Evolutionary conservation across 2,113 vertebrate genomes (phyloP).

Genomic region (Vanacampus margaritifer): DNA sequence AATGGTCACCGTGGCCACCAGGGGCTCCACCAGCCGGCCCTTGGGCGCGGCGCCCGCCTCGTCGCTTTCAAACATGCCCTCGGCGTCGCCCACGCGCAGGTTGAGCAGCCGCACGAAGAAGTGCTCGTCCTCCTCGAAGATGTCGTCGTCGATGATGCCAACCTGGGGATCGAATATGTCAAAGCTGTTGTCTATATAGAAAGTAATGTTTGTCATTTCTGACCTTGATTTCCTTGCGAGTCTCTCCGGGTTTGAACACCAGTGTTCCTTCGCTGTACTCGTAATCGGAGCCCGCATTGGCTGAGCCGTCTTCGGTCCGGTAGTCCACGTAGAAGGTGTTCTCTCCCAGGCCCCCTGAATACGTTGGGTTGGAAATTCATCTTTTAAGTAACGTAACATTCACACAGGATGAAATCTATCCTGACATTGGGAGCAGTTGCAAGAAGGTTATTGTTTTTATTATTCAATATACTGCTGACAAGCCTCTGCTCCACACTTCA

Average conservation of each 20-base stretch:
- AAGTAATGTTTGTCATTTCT: slow-evolving; percentile 39
- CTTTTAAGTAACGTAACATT: not conserved
- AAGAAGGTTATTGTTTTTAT: no score
- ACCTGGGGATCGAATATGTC: slow-evolving; percentile 59
- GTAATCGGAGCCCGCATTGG: slow-evolving; percentile 92
- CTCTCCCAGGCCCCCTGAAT: slow-evolving; percentile 74
- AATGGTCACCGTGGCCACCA: slow-evolving; percentile 91
- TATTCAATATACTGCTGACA: not conserved
- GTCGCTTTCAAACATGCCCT: slow-evolving; percentile 93
- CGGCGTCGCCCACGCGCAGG: slow-evolving; percentile 85
- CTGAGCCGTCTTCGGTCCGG: slow-evolving; percentile 91
- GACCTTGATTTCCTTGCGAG: slow-evolving; percentile 73
- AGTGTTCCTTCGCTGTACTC: slow-evolving; percentile 78
- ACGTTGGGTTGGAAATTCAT: not conserved
- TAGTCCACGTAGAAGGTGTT: slow-evolving; percentile 97
- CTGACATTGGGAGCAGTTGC: no score
- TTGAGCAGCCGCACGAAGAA: slow-evolving; percentile 95
- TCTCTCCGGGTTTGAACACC: slow-evolving; percentile 80
- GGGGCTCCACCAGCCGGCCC: slow-evolving; percentile 79
- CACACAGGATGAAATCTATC: not conserved
- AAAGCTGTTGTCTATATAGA: not conserved
- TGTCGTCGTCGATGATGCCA: slow-evolving; percentile 95
- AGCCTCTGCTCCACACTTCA: no score
- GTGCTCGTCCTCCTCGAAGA: slow-evolving; percentile 96
- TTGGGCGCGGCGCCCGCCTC: slow-evolving; percentile 76